A percentile compares a stretch with the other conserved stretches of the same genome.
These are phyloP conservation scores for Lepus townsendii DNA, from an alignment of 2,797 vertebrate species.

Conservation along the genomic window DNA sequence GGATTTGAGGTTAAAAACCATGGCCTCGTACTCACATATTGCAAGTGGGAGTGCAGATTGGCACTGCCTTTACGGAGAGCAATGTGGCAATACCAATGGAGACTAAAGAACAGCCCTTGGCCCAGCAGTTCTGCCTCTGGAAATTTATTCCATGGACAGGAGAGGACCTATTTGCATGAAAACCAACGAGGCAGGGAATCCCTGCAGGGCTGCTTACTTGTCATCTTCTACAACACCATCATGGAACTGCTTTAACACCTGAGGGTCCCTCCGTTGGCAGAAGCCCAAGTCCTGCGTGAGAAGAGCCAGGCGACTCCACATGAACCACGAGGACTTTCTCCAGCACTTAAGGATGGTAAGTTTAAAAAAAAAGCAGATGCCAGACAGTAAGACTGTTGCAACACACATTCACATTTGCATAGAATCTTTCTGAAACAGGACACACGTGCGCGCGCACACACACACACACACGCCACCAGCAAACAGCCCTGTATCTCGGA, in stretches of 20 bases:
- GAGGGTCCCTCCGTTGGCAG: too few species aligned
- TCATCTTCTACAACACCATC: background rate
- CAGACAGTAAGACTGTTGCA: background rate
- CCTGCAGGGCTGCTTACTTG: rapidly evolving
- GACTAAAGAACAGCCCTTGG: background rate
- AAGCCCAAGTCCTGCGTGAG: background rate
- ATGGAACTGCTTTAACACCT: background rate
- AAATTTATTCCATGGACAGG: rapidly evolving
- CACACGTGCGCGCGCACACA: background rate
- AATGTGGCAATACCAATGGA: background rate
- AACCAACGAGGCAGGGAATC: background rate
- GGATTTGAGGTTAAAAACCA: conserved; percentile 77
- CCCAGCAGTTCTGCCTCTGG: background rate
- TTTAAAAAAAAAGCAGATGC: background rate
- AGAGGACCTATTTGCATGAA: background rate
- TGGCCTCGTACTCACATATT: background rate
- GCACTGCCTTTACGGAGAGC: background rate
- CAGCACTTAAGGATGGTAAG: background rate
- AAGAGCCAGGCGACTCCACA: background rate
- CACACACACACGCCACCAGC: background rate
- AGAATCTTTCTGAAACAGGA: background rate
- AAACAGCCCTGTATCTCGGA: background rate
- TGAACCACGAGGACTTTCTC: background rate
- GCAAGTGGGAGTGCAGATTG: background rate
- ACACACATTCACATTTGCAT: conserved; percentile 9